phyloP scores from a whole-genome alignment of 2,113 vertebrate genomes.

The Lates calcarifer region DNA sequence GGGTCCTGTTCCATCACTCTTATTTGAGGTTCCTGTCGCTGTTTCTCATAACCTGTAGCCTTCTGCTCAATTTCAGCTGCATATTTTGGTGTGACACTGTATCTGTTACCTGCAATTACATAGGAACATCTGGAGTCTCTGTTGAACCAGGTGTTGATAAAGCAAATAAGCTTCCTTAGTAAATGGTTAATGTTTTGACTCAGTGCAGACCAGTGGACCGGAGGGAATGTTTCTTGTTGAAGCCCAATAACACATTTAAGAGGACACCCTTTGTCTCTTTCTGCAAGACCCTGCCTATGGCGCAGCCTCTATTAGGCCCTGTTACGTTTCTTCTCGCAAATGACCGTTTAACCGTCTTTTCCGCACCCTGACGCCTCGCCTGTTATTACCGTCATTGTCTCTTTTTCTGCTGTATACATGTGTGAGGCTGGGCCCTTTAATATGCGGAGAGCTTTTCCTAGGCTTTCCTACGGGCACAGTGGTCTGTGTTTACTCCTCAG shows the following conservation, averaged over 20 bases:
- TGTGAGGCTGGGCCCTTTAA: conserved; percentile 80
- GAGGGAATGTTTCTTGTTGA: conserved; percentile 47
- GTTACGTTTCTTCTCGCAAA: conserved; percentile 80
- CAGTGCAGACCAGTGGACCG: conserved; percentile 35
- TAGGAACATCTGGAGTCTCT: conserved; percentile 50
- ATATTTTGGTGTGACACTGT: background rate
- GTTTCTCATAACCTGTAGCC: background rate
- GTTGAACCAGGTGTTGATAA: conserved; percentile 52
- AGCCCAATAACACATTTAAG: conserved; percentile 52
- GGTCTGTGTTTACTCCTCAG: conserved; percentile 81
- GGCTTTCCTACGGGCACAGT: conserved; percentile 82
- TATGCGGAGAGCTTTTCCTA: conserved; percentile 79
- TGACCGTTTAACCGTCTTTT: conserved; percentile 84
- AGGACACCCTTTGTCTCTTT: conserved; percentile 54
- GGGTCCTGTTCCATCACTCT: background rate
- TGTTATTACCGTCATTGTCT: conserved; percentile 85
- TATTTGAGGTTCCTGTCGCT: background rate
- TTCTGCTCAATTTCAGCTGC: background rate
- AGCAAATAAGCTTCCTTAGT: conserved; percentile 21
- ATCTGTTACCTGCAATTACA: conserved; percentile 16
- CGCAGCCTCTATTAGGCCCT: conserved; percentile 69
- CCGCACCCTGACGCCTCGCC: conserved; percentile 82
- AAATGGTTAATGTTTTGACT: conserved; percentile 51
- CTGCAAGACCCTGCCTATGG: conserved; percentile 56
- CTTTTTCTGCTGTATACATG: conserved; percentile 78